Percentiles rank a stretch among this genome's conserved stretches.
Evolutionary conservation across 2,888 invertebrate species (phyloP).

Genomic region (Cremastobaeus sp.): DNA sequence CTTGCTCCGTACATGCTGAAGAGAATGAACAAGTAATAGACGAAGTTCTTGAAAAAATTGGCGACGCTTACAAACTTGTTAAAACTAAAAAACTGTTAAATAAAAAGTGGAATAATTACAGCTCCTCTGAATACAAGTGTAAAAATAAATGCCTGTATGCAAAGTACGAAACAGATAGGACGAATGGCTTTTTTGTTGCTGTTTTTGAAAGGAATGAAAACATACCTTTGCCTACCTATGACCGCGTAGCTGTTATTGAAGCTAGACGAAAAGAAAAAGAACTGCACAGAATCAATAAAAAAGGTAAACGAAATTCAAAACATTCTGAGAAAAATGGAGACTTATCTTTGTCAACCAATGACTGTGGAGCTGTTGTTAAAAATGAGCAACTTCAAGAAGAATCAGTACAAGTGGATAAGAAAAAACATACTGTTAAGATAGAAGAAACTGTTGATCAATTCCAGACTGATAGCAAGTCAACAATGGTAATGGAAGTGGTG

Average conservation of each 20-base stretch:
- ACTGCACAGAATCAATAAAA: too few species aligned
- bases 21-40: slow-evolving; percentile 96
- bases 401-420: too few species aligned
- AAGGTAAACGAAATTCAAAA: too few species aligned
- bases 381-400: too few species aligned
- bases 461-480: too few species aligned
- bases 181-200: slow-evolving; percentile 97
- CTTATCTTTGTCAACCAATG: too few species aligned
- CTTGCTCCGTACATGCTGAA: slow-evolving; percentile 92
- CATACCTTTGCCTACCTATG: slow-evolving; percentile 67
- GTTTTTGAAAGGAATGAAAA: slow-evolving; percentile 84
- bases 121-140: slow-evolving; percentile 83
- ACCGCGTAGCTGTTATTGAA: not conserved
- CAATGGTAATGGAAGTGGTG: too few species aligned
- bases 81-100: slow-evolving; percentile 82
- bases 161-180: slow-evolving; percentile 86
- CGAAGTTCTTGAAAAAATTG: slow-evolving; percentile 80
- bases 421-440: too few species aligned
- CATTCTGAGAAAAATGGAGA: too few species aligned
- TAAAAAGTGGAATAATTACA: slow-evolving; percentile 84
- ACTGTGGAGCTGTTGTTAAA: too few species aligned
- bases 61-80: slow-evolving; percentile 81
- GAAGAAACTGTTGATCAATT: too few species aligned
- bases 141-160: slow-evolving; percentile 89
- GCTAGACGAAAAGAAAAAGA: not conserved